Base-by-base conservation (phyloP, 2,888 invertebrate genomes). In the Hetaerina titia region DNA sequence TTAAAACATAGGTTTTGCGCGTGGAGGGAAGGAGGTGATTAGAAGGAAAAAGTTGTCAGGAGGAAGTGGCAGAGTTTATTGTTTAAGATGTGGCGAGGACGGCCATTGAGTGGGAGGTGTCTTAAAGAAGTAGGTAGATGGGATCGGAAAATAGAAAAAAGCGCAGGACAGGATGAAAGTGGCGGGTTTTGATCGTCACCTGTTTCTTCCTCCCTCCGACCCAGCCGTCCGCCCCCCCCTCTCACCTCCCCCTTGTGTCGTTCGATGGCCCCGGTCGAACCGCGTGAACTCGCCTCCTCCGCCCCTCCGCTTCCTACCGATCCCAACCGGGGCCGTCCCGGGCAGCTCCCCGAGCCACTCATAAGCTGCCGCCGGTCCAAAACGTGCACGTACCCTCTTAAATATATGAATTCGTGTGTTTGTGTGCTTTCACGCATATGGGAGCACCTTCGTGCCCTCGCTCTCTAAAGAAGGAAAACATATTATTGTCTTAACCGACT, bases 181-280 rank as follows among this genome's bases (percentile, higher is more conserved):
- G 31, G 81, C 31, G n/a, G 31, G 31, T 81, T 81, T 31, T 81
- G 81, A 81, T 81, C 81, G 81, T 81, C 81, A 57, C 57, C 89
- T 89, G 57, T 89, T n/a, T 57, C 89, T 58, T 89, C 56, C 89
- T 89, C 11, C 88, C 89, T 19, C 22, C 57, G 7, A 7, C 22
- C 15, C 89, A 7, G 17, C n/a, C 88, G 45, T 19, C 0, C 88
- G 6, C 88, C 9, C 58, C 4, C 19, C 15, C 56, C 9, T 15
- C 57, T 89, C 57, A 45, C n/a, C 58, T 7, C 22, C 56, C 57
- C 88, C 88, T 0, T 57, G 89, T 89, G 58, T 89, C 57, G 89
- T 22, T 89, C 58, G 58, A 56, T 58, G 56, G 56, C 56, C 88
- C 45, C 45, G 88, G 58, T 89, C 58, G 58, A 58, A 89, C 57